Conservation (phyloP, 1,140 invertebrate genomes). For the Procambarus clarkii region DNA sequence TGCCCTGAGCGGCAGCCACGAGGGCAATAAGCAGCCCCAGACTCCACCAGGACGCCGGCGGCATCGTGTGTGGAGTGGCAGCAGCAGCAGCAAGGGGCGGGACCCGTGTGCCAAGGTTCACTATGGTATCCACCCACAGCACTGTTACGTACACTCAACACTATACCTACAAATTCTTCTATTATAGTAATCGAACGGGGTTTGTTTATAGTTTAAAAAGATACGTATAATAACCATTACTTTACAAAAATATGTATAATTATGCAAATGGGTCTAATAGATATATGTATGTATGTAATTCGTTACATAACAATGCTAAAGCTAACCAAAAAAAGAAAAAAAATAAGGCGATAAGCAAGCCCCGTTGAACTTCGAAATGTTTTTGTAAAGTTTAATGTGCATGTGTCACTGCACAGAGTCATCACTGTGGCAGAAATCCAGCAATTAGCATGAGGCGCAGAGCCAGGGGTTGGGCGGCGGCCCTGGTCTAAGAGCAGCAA, state of each 20-base stretch:
- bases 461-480: not conserved
- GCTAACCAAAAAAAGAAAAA: too few relatives aligned
- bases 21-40: slow-evolving; percentile 9
- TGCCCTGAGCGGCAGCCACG: not conserved
- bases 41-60: not conserved
- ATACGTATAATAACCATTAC: not conserved
- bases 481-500: not conserved
- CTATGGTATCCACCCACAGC: not conserved
- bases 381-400: not conserved
- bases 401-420: not conserved
- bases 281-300: too few relatives aligned
- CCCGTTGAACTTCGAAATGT: not conserved
- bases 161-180: not conserved
- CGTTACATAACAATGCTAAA: too few relatives aligned
- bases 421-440: not conserved
- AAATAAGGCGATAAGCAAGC: slow-evolving; percentile 13
- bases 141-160: not conserved
- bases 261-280: not conserved
- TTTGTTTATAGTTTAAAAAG: slow-evolving; percentile 24
- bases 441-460: not conserved
- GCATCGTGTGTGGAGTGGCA: not conserved
- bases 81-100: not conserved
- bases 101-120: not conserved
- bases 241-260: not conserved
- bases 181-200: slow-evolving; percentile 20